Evolutionary conservation across 2,888 invertebrate genomes (phyloP), one percentile per base, ranked within the genome.

Genomic region (Ophion costatus): DNA sequence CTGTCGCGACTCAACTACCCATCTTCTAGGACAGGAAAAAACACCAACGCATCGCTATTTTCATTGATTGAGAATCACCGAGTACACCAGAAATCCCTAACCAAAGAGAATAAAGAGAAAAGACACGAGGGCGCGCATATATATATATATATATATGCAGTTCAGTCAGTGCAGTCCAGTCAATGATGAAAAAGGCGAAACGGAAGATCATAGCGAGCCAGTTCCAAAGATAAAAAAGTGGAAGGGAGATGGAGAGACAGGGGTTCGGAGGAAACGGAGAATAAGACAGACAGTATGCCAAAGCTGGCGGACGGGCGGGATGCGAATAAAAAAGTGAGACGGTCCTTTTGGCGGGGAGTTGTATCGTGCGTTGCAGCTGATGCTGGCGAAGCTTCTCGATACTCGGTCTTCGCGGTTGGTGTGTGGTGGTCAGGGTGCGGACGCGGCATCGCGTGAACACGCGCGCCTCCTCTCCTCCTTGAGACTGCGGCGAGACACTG

Each of bases 401-500:
- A 24, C 38, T 56, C 7, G 56, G 51, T 79, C 10, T 20, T 20
- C 42, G 63, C 63, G 71, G 24, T 67, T 42, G 38, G n/a, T 20
- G 56, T 20, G 74, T 75, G 74, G 71, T 79, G 76, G 76, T 74
- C 71, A 80, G 77, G 45, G 79, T 70, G 79, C 69, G 77, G 57
- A 71, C 29, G 77, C 64, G 81, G 81, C 75, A 86, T 86, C 84
- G 86, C 86, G 86, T 86, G 86, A 82, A 86, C 79, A 85, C 79
- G 79, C 86, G 81, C 79, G 79, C 81, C 78, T 77, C 71, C 63
- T 73, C 74, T 76, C 79, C 71, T 81, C 80, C 51, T 66, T 33
- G 73, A 61, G 76, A 73, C 64, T 20, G 73, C 74, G 76, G 82
- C 61, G 76, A 80, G 66, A 75, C 76, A 75, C 59, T 69, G 66